Conservation (phyloP, 1,140 invertebrate species). For the Saccostrea glomerata region DNA sequence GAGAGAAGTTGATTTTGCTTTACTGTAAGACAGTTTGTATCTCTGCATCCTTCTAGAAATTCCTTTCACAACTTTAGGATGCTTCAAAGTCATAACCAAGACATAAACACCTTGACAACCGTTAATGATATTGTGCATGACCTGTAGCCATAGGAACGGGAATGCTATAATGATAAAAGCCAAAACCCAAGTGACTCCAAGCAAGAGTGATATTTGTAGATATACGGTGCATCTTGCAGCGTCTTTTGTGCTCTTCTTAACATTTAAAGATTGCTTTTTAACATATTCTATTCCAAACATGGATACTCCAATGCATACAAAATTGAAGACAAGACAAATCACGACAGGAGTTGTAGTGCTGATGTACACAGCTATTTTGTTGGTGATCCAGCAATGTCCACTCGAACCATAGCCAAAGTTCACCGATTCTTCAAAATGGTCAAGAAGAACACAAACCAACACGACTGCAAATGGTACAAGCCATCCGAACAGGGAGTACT, state of each 20-base stretch:
- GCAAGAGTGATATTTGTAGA: neutral
- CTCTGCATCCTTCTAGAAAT: neutral
- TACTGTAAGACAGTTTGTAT: slow-evolving; percentile 2
- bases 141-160: neutral
- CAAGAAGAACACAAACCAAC: slow-evolving; percentile 7
- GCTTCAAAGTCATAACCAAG: neutral
- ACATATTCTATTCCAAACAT: slow-evolving; percentile 8
- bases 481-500: slow-evolving; percentile 1
- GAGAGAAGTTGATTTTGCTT: neutral
- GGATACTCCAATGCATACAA: neutral
- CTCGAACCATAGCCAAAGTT: neutral
- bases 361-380: slow-evolving; percentile 4
- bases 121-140: neutral
- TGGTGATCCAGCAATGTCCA: slow-evolving; percentile 2
- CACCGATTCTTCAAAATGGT: neutral
- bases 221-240: neutral
- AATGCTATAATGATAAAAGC: slow-evolving; percentile 1
- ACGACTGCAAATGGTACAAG: neutral
- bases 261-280: neutral
- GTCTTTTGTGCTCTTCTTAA: slow-evolving; percentile 2
- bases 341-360: slow-evolving; percentile 14
- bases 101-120: slow-evolving; percentile 29
- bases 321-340: slow-evolving; percentile 10
- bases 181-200: neutral
- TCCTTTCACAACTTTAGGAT: neutral